These are phyloP conservation scores for Capricornis sumatraensis DNA, from an alignment of 2,113 vertebrate species.

Conservation along the genomic window DNA sequence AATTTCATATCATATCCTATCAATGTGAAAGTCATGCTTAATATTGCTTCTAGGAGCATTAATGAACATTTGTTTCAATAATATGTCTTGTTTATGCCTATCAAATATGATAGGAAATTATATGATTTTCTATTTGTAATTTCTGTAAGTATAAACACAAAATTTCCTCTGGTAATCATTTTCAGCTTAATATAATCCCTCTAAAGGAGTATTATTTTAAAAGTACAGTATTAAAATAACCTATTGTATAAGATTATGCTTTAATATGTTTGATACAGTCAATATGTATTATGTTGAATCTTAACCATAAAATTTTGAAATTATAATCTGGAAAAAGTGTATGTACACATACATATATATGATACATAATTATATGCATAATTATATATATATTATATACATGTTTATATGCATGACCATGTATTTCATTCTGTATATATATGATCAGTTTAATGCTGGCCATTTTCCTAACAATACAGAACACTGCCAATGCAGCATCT, in stretches of 20 bases:
- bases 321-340: not conserved
- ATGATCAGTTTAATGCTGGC: not conserved
- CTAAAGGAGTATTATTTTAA: not conserved
- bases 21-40: conserved; percentile 59
- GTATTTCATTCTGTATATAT: not conserved
- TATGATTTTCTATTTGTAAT: conserved; percentile 68
- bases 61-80: conserved; percentile 62
- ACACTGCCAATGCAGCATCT: not conserved
- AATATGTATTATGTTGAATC: not conserved
- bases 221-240: not conserved
- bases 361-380: too few species aligned
- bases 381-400: not conserved
- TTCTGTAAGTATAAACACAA: conserved; percentile 49
- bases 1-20: conserved; percentile 62
- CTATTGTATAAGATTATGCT: not conserved
- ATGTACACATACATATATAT: not conserved
- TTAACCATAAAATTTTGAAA: not conserved
- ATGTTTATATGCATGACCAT: not conserved
- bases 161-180: conserved; percentile 36
- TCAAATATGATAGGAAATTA: conserved; percentile 67
- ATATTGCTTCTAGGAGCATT: conserved; percentile 63
- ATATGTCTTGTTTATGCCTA: conserved; percentile 67
- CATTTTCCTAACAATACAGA: not conserved
- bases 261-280: not conserved
- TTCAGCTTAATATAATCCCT: not conserved